A percentile compares a stretch with the other conserved stretches of the same genome.
phyloP scores from a whole-genome alignment of 2,888 invertebrate species.

The Tenthredo mesomela region DNA sequence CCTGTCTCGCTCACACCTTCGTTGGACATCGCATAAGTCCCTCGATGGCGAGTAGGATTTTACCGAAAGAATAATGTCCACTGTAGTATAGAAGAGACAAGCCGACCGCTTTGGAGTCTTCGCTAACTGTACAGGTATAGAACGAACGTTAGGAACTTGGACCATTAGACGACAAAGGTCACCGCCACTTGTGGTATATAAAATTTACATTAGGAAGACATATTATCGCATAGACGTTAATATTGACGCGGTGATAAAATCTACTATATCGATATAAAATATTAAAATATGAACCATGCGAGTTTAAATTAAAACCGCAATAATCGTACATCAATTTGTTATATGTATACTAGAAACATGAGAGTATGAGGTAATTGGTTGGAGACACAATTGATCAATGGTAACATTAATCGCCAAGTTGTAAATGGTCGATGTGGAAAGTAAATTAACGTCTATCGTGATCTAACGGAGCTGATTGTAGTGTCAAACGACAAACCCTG shows the following conservation, averaged over 20 bases:
- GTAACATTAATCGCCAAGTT: conserved; percentile 8
- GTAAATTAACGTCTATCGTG: conserved; percentile 51
- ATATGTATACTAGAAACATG: no score
- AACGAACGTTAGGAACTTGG: not conserved
- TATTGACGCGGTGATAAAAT: not conserved
- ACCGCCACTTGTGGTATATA: not conserved
- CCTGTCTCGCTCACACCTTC: conserved; percentile 21
- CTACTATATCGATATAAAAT: not conserved
- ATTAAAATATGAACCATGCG: not conserved
- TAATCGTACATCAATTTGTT: not conserved
- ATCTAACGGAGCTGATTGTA: conserved; percentile 50
- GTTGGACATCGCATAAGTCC: not conserved
- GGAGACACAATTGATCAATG: conserved; percentile 41
- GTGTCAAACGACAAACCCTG: not conserved
- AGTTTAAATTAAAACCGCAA: not conserved
- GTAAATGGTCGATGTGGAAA: not conserved
- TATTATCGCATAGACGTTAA: not conserved
- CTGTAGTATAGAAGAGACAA: conserved; percentile 5
- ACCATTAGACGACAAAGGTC: conserved; percentile 17
- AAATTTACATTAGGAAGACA: not conserved
- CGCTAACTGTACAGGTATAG: not conserved
- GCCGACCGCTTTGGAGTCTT: not conserved
- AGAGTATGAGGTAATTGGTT: conserved; percentile 23
- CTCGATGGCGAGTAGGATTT: conserved; percentile 4
- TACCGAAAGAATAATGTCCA: conserved; percentile 45